phyloP scores from a whole-genome alignment of 1,140 invertebrate species.

The Hesperophylax magnus region DNA sequence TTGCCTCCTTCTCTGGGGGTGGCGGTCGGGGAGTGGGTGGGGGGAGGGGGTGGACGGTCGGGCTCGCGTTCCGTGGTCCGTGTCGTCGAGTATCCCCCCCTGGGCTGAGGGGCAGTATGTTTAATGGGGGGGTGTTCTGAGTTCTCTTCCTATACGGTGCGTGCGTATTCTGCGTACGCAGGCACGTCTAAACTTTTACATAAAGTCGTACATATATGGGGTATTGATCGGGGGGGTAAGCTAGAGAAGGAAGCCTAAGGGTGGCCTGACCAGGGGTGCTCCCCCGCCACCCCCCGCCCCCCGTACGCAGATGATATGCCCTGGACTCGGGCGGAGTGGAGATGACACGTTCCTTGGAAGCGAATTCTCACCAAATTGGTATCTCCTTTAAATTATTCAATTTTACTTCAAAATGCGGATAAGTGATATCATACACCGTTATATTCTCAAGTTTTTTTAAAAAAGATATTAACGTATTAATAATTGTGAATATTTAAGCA shows the following conservation, averaged over 20 bases:
- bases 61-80: conserved; percentile 5
- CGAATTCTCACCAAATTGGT: neutral
- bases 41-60: neutral
- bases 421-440: too few relatives aligned
- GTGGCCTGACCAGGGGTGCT: conserved; percentile 51
- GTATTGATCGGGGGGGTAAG: conserved; percentile 55
- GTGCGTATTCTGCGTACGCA: conserved; percentile 56
- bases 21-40: neutral
- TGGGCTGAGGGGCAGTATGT: conserved; percentile 6
- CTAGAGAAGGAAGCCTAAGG: conserved; percentile 50
- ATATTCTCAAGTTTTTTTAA: too few relatives aligned
- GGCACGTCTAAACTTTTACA: conserved; percentile 58
- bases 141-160: conserved; percentile 17
- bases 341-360: neutral
- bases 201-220: conserved; percentile 58
- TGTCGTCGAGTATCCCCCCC: conserved; percentile 28
- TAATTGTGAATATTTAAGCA: too few relatives aligned
- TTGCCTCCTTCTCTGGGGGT: neutral
- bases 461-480: too few relatives aligned
- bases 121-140: conserved; percentile 22
- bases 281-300: neutral
- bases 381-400: too few relatives aligned
- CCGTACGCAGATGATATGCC: conserved; percentile 56
- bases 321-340: conserved; percentile 15
- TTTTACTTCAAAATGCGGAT: too few relatives aligned